phyloP scores from a whole-genome alignment of 2,113 vertebrate genomes.

The Archilochus colubris region DNA sequence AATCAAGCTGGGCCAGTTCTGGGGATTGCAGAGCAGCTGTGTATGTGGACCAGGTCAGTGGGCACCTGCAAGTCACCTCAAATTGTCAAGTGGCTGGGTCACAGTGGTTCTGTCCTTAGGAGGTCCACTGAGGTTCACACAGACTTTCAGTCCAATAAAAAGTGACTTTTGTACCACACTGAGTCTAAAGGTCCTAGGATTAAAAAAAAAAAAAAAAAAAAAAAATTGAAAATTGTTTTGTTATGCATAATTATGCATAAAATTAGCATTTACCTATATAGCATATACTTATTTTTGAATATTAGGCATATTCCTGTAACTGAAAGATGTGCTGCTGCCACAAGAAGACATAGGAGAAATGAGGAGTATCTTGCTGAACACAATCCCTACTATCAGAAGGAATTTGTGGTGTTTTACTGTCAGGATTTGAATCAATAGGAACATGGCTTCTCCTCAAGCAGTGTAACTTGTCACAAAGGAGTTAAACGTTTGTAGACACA shows the following conservation, averaged over 20 bases:
- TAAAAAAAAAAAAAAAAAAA: background rate
- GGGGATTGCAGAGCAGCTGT: background rate
- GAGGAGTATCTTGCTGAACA: conserved; percentile 32
- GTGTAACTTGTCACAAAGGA: background rate
- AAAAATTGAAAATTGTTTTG: background rate
- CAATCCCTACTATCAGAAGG: background rate
- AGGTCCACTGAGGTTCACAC: background rate
- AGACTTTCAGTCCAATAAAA: background rate
- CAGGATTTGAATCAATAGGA: conserved; percentile 34
- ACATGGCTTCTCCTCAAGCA: conserved; percentile 17
- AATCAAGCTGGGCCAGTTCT: background rate
- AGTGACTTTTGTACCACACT: background rate
- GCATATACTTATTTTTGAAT: background rate
- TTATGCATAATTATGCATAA: background rate
- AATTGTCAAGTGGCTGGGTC: fast-evolving
- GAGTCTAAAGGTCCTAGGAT: background rate
- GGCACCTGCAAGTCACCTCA: background rate
- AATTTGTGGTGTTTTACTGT: conserved; percentile 23
- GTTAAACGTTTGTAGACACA: background rate
- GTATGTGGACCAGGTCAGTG: background rate
- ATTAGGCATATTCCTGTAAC: background rate
- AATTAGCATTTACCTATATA: background rate
- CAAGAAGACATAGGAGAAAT: conserved; percentile 14
- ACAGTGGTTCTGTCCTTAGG: background rate
- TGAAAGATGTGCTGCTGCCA: background rate